Base-by-base conservation (phyloP, 1,140 invertebrate species). In the Aphaenogaster ashmeadi region DNA sequence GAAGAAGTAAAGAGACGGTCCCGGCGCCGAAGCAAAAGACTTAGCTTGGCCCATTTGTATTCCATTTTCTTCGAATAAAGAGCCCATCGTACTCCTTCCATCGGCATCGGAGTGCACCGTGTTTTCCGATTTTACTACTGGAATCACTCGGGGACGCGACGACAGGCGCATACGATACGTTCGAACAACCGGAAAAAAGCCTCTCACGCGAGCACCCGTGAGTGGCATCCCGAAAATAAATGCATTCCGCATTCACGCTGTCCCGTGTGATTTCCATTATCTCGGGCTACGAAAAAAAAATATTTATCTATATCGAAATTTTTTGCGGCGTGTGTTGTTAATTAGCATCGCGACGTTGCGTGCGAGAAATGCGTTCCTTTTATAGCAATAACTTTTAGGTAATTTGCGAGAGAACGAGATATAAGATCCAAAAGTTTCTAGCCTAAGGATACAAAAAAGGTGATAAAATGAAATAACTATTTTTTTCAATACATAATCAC, bases 31-130 rank as follows among this genome's bases (percentile, higher is more conserved):
- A 27, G 64, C 50, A 33, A 81, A 54, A 11, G 66, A 72, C 80
- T 60, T 74, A 74, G 80, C 54, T 5, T 13, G 41, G 36, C 21
- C 54, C 27, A 84, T 84, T 54, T 84, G 54, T 84, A 84, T 74
- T 84, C 69, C n/a, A 75, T 84, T 74, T 60, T 84, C 69, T 84
- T 50, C 60, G 41, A 84, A 84, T 75, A 84, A 84, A 44, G 27
- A 84, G 44, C 41, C 41, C 75, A 84, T 75, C 54, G 41, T 27
- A 9, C 60, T 56, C 3, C 13, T 47, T 52, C 38, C 11, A 41
- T 58, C 27, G 27, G 13, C 21, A 18, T 38, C 9, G 6, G 7
- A 33, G 18, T 47, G 41, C 66, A 50, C 36, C 78, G 21, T 52
- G 77, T 38, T 13, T 44, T 54, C 15, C 58, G 41, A 87, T 83